Evolutionary conservation across 2,113 vertebrate genomes (phyloP).

Genomic region (Sarotherodon lohbergeri): DNA sequence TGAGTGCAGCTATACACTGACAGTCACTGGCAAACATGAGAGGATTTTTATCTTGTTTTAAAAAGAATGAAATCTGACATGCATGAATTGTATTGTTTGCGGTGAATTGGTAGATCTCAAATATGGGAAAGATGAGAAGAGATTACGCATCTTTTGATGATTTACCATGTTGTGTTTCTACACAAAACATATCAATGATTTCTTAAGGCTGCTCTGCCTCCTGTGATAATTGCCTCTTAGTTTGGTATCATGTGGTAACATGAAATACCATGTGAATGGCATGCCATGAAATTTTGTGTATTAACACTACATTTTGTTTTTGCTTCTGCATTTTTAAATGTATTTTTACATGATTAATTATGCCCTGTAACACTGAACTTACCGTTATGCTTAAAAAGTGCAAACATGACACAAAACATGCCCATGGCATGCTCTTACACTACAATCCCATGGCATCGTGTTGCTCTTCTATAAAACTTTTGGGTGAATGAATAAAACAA

Average conservation of each 20-base stretch:
- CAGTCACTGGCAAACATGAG: neutral
- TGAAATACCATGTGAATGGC: neutral
- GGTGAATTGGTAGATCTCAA: neutral
- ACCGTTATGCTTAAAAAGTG: neutral
- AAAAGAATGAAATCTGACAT: neutral
- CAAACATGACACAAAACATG: neutral
- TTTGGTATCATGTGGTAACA: neutral
- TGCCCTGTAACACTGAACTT: neutral
- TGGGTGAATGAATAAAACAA: neutral
- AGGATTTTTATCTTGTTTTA: neutral
- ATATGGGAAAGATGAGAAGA: neutral
- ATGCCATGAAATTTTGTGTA: neutral
- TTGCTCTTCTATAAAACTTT: neutral
- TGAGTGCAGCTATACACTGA: constrained; percentile 49
- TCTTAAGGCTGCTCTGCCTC: neutral
- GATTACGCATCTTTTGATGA: neutral
- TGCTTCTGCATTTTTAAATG: neutral
- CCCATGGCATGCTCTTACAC: neutral
- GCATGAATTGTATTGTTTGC: neutral
- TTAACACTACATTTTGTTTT: neutral
- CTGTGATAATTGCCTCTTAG: neutral
- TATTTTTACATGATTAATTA: neutral
- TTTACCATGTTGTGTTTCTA: neutral
- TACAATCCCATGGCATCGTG: neutral
- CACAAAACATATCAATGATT: neutral